Percentiles rank a stretch among this genome's conserved stretches.
Evolutionary conservation across 2,113 vertebrate genomes (phyloP).

Genomic region (Hypanus sabinus): DNA sequence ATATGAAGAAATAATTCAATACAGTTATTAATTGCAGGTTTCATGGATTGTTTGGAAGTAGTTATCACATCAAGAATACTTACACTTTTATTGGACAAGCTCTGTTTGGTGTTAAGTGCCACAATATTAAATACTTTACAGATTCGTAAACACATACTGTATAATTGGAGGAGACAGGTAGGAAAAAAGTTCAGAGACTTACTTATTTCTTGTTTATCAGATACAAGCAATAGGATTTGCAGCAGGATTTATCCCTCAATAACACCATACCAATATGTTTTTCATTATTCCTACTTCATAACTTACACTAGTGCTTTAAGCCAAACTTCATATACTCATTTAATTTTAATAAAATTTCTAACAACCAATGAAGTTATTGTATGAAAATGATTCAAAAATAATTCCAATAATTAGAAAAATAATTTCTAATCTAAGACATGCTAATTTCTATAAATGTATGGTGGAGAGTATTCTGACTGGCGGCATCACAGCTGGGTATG

Average conservation of each 20-base stretch:
- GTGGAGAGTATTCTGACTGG: too few relatives aligned
- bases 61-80: neutral
- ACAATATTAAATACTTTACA: neutral
- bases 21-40: neutral
- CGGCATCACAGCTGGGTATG: too few relatives aligned
- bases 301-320: neutral
- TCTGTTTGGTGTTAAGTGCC: neutral
- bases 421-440: too few relatives aligned
- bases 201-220: neutral
- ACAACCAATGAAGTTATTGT: too few relatives aligned
- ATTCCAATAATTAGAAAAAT: too few relatives aligned
- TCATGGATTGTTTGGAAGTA: neutral
- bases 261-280: neutral
- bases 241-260: neutral
- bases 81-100: neutral
- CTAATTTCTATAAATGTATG: too few relatives aligned
- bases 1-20: neutral
- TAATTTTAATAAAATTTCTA: neutral
- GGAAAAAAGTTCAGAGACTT: neutral
- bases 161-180: neutral
- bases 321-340: neutral
- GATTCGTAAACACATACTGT: too few relatives aligned
- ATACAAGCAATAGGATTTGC: neutral
- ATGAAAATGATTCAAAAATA: too few relatives aligned
- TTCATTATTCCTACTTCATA: too few relatives aligned